Evolutionary conservation across 2,888 invertebrate species (phyloP), one percentile per base, ranked within the genome.

Genomic region (Eupeodes luniger): DNA sequence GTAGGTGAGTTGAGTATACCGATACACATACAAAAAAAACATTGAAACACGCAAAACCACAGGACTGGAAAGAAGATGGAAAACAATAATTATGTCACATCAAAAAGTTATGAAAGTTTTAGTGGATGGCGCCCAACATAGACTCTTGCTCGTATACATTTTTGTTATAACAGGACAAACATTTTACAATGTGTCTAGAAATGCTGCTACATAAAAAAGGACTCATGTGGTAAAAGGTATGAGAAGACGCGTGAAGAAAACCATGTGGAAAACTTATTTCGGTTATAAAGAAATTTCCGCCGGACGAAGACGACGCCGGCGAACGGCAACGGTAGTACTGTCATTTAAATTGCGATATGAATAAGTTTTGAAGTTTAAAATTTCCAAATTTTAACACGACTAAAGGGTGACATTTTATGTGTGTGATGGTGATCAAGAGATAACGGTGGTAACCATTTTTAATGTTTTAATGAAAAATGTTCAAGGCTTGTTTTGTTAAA

Each of bases 81-180:
- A 76, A 81, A 81, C 85, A 88, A 84, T 88, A 88, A 88, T 85
- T 88, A 88, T 85, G 81, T 85, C 88, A 85, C 85, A 88, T 81
- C 81, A 81, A 81, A 88, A 88, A 88, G 88, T 85, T 85, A 81
- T 81, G 81, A 88, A 85, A 88, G 81, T 88, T 88, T 85, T 81
- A 81, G 69, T 88, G 86, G 79, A 70, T 87, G 88, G 81, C 88
- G 62, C 87, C 84, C 81, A 81, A 84, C 84, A 69, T 66, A 87
- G 80, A 83, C 80, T 87, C 83, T 84, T 88, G 66, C 62, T 70
- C 2, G 27, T 14, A 40, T n/a, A 27, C 19, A 64, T 36, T 19
- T 1, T 27, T 27, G 27, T 14, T 59, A 27, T 12, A 4, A 11
- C 5, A 16, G 16, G 19, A n/a, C 16, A 2, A 66, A 4, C 34